phyloP scores from a whole-genome alignment of 1,140 invertebrate species.

The Drosophila yakuba region DNA sequence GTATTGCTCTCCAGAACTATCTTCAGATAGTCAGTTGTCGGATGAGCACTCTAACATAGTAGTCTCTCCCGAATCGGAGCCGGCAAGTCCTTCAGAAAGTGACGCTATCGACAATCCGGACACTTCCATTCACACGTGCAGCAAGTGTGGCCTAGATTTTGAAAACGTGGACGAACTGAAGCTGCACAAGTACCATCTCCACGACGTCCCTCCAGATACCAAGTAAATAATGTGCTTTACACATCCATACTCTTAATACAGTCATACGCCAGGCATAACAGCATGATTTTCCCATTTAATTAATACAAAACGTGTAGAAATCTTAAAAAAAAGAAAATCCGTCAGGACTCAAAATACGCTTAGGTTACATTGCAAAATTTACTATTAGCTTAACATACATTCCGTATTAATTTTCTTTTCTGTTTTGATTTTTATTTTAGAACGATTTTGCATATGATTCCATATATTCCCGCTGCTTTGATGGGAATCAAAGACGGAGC shows the following conservation, averaged over 20 bases:
- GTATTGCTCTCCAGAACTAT: not conserved
- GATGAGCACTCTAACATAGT: not conserved
- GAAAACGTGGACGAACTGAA: conserved; percentile 32
- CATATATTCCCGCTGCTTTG: not conserved
- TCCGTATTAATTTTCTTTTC: not conserved
- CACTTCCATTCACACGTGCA: conserved; percentile 24
- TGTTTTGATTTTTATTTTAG: conserved; percentile 3
- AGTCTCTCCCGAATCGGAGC: too few relatives aligned
- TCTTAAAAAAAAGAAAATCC: too few relatives aligned
- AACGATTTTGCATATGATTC: not conserved
- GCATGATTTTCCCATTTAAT: not conserved
- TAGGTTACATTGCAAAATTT: too few relatives aligned
- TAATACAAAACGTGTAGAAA: not conserved
- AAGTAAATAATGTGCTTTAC: conserved; percentile 17
- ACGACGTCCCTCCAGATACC: conserved; percentile 42
- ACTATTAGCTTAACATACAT: too few relatives aligned
- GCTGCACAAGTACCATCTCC: conserved; percentile 55
- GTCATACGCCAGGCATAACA: too few relatives aligned
- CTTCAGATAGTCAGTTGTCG: not conserved
- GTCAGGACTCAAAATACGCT: too few relatives aligned
- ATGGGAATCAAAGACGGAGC: not conserved
- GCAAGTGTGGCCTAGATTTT: conserved; percentile 52
- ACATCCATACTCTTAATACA: too few relatives aligned
- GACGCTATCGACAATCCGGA: conserved; percentile 1
- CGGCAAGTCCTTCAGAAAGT: too few relatives aligned